Evolutionary conservation across 2,888 invertebrate species (phyloP).

Genomic region (Stegana nigrithorax): DNA sequence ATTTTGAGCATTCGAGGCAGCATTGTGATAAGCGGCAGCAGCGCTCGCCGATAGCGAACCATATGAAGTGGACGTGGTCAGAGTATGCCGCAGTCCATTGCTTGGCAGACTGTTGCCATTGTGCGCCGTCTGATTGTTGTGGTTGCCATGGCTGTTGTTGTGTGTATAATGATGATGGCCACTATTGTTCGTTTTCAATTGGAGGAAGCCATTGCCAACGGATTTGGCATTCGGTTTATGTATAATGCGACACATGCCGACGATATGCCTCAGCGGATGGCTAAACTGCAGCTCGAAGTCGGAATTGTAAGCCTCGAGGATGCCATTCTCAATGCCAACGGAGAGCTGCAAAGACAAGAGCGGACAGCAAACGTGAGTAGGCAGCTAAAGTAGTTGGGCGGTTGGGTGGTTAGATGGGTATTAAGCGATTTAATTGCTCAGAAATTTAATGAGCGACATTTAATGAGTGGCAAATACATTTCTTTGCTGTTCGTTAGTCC

Average conservation of each 20-base stretch:
- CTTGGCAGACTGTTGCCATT: conserved; percentile 35
- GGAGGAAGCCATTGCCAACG: conserved; percentile 63
- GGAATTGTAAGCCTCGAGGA: conserved; percentile 76
- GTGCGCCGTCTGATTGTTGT: background rate
- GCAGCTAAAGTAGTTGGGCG: background rate
- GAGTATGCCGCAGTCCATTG: conserved; percentile 47
- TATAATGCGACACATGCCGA: conserved; percentile 69
- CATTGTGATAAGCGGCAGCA: conserved; percentile 53
- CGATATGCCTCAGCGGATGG: conserved; percentile 75
- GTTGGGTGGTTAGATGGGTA: no score
- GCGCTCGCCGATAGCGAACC: conserved; percentile 63
- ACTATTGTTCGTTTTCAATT: conserved; percentile 51
- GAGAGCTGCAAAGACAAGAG: conserved; percentile 73
- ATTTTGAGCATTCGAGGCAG: conserved; percentile 9
- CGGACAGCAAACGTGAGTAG: no score
- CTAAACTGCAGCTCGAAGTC: conserved; percentile 78
- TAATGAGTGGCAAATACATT: background rate
- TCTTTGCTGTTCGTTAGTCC: background rate
- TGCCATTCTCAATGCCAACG: conserved; percentile 78
- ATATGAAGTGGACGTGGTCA: conserved; percentile 63
- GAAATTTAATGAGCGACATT: conserved; percentile 10
- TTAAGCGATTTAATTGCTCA: conserved; percentile 15
- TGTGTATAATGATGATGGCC: conserved; percentile 23
- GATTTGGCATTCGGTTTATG: conserved; percentile 62
- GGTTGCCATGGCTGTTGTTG: conserved; percentile 1